phyloP scores from a whole-genome alignment of 2,113 vertebrate genomes.

The Gila orcuttii region DNA sequence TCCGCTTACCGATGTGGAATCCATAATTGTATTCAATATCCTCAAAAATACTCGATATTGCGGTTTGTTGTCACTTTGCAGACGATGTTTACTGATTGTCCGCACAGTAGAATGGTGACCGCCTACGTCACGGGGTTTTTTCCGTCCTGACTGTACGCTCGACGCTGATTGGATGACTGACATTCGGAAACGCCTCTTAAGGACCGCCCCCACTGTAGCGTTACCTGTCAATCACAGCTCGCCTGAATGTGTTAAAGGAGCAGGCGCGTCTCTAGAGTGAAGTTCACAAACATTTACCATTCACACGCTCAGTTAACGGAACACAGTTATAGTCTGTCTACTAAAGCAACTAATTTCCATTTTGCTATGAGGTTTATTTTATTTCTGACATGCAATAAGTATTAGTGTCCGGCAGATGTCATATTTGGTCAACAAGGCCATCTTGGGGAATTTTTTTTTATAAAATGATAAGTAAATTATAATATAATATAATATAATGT shows the following conservation, averaged over 20 bases:
- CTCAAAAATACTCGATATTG: background rate
- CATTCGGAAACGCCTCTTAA: background rate
- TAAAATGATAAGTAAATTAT: background rate
- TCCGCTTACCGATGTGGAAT: conserved; percentile 32
- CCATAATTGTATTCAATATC: conserved; percentile 12
- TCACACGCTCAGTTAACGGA: background rate
- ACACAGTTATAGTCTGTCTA: background rate
- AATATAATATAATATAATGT: background rate
- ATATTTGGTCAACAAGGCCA: background rate
- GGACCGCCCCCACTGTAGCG: background rate
- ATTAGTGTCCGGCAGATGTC: conserved; percentile 15
- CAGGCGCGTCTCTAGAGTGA: background rate
- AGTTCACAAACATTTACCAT: background rate
- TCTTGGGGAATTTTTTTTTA: background rate
- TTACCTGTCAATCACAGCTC: background rate
- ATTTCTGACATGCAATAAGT: background rate
- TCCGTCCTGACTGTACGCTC: background rate
- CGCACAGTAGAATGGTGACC: conserved; percentile 22
- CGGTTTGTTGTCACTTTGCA: conserved; percentile 35
- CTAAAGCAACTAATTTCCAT: background rate
- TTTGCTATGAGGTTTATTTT: background rate
- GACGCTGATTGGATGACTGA: conserved; percentile 20
- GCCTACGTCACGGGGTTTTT: background rate
- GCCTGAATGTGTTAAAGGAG: background rate
- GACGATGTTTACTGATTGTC: conserved; percentile 31